These are phyloP conservation scores for Panopea generosa DNA, from an alignment of 2,888 invertebrate species.

Conservation along the genomic window DNA sequence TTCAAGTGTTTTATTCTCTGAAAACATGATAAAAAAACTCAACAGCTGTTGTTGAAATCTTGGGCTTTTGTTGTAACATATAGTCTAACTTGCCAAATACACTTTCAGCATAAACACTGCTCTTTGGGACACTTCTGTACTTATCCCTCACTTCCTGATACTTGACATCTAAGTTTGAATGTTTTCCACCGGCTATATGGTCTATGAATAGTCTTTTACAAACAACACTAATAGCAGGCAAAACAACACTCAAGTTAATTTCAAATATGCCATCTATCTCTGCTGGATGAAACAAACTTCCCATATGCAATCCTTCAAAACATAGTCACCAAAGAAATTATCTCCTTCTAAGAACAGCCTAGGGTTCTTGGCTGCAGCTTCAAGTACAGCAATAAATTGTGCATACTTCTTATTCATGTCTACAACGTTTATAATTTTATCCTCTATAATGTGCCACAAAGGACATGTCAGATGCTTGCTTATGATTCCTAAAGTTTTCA, in stretches of 20 bases:
- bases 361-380: not conserved
- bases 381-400: not conserved
- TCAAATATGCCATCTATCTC: not conserved
- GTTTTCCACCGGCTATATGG: not conserved
- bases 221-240: not conserved
- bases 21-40: slow-evolving; percentile 5
- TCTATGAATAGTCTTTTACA: slow-evolving; percentile 2
- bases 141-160: not conserved
- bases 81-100: slow-evolving; percentile 2
- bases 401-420: slow-evolving; percentile 8
- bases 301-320: not conserved
- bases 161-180: not conserved
- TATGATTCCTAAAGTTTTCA: slow-evolving; percentile 11
- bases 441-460: slow-evolving; percentile 22
- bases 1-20: slow-evolving; percentile 1
- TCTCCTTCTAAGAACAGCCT: not conserved
- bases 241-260: not conserved
- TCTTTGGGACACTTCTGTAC: slow-evolving; percentile 1
- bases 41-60: not conserved
- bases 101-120: slow-evolving; percentile 8
- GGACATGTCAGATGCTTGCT: slow-evolving; percentile 27
- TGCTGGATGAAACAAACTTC: not conserved
- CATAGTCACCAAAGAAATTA: not conserved
- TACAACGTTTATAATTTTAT: not conserved
- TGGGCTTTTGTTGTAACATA: slow-evolving; percentile 4